These are phyloP conservation scores for Lasioglossum lativentre DNA, from an alignment of 2,888 invertebrate genomes.

Conservation along the genomic window DNA sequence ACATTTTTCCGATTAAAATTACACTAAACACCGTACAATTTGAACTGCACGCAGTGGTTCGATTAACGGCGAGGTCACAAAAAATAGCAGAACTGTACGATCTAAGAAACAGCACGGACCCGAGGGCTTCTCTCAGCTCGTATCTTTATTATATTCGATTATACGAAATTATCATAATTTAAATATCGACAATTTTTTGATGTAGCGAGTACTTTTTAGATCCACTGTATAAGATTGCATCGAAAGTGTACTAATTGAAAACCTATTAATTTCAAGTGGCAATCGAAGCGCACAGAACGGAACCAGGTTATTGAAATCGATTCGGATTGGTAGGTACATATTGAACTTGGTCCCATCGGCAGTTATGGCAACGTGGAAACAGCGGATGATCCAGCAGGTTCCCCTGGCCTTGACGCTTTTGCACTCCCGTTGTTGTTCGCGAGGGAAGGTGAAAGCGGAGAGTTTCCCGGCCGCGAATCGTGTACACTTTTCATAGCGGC, in stretches of 20 bases:
- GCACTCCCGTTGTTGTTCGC: neutral
- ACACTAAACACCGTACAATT: too few relatives aligned
- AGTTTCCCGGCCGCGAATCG: neutral
- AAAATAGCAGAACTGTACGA: too few relatives aligned
- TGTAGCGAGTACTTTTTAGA: neutral
- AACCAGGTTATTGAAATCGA: neutral
- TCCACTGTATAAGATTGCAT: neutral
- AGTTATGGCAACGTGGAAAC: neutral
- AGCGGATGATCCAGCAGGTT: neutral
- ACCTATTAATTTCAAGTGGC: neutral
- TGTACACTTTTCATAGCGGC: neutral
- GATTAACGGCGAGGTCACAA: too few relatives aligned
- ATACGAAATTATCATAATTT: too few relatives aligned
- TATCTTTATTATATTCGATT: too few relatives aligned
- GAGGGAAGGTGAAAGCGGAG: conserved; percentile 13
- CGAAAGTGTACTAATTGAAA: neutral
- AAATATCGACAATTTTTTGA: too few relatives aligned
- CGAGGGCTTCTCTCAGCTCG: too few relatives aligned
- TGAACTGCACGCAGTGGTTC: too few relatives aligned
- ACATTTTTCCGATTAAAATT: too few relatives aligned
- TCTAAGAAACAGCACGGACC: too few relatives aligned
- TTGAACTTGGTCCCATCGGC: neutral
- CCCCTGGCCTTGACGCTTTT: neutral
- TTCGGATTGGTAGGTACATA: neutral
- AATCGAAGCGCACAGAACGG: neutral